phyloP scores from a whole-genome alignment of 1,140 invertebrate species.

The Meloidogyne hapla region DNA sequence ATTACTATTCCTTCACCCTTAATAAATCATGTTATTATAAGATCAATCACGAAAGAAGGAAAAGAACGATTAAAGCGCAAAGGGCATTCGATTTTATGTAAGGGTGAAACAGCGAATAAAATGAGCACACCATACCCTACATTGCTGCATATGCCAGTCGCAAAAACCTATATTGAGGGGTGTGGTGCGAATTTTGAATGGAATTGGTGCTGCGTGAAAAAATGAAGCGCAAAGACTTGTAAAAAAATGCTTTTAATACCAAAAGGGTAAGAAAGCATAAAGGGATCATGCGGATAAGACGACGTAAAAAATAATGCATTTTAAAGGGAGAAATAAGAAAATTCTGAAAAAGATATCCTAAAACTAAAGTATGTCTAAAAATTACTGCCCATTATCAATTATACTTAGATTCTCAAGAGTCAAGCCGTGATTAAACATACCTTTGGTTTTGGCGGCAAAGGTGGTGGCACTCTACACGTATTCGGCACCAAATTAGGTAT shows the following conservation, averaged over 20 bases:
- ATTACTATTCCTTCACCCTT: background rate
- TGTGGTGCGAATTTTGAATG: background rate
- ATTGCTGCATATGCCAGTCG: background rate
- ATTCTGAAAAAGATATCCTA: too few relatives aligned
- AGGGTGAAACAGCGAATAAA: slow-evolving; percentile 14
- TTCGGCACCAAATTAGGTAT: background rate
- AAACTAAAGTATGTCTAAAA: too few relatives aligned
- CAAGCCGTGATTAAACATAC: slow-evolving; percentile 40
- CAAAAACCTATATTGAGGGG: background rate
- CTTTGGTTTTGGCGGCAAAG: slow-evolving; percentile 47
- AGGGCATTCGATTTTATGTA: background rate
- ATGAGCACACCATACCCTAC: background rate
- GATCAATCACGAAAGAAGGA: slow-evolving; percentile 15
- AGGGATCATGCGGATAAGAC: background rate
- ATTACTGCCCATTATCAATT: too few relatives aligned
- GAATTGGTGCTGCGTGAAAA: background rate
- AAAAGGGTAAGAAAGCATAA: background rate
- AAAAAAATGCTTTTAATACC: background rate
- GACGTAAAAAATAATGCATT: too few relatives aligned
- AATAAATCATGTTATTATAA: slow-evolving; percentile 15
- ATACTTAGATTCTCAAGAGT: too few relatives aligned
- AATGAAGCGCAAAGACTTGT: background rate
- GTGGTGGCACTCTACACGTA: slow-evolving; percentile 29
- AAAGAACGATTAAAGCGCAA: slow-evolving; percentile 8
- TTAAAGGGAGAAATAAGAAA: too few relatives aligned